Evolutionary conservation across 1,140 invertebrate genomes (phyloP).

Genomic region (Meloidogyne floridensis): DNA sequence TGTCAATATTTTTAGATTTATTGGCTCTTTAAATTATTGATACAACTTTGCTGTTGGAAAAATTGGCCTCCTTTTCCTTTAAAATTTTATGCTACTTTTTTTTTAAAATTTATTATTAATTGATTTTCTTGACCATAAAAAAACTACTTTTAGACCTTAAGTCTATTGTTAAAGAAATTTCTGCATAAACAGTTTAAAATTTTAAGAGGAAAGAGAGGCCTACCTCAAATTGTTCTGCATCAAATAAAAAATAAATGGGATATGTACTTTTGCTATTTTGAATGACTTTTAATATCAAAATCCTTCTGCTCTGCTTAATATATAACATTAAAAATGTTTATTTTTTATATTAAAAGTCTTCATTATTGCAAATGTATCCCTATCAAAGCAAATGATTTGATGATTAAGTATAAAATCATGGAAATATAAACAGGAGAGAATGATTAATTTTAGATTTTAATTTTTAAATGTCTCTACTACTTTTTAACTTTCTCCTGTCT

Average conservation of each 20-base stretch:
- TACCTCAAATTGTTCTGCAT: background rate
- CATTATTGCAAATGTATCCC: background rate
- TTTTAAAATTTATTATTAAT: too few species aligned
- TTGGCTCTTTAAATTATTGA: background rate
- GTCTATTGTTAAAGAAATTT: background rate
- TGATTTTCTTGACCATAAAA: too few species aligned
- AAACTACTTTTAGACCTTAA: background rate
- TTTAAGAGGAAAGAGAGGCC: background rate
- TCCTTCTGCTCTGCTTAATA: too few species aligned
- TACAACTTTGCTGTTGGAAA: background rate
- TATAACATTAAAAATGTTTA: too few species aligned
- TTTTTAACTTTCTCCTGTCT: too few species aligned
- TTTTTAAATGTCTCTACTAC: too few species aligned
- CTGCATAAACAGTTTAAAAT: background rate
- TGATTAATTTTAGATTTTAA: too few species aligned
- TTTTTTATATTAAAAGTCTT: too few species aligned
- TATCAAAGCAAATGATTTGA: background rate
- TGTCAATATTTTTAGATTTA: background rate
- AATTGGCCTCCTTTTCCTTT: background rate
- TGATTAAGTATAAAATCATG: background rate
- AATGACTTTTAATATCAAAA: background rate
- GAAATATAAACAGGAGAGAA: too few species aligned
- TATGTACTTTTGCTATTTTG: background rate
- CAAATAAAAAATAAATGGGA: background rate
- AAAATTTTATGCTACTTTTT: background rate